Percentiles rank a stretch among this genome's conserved stretches.
These are phyloP conservation scores for Scomber colias DNA, from an alignment of 2,113 vertebrate species.

Conservation along the genomic window DNA sequence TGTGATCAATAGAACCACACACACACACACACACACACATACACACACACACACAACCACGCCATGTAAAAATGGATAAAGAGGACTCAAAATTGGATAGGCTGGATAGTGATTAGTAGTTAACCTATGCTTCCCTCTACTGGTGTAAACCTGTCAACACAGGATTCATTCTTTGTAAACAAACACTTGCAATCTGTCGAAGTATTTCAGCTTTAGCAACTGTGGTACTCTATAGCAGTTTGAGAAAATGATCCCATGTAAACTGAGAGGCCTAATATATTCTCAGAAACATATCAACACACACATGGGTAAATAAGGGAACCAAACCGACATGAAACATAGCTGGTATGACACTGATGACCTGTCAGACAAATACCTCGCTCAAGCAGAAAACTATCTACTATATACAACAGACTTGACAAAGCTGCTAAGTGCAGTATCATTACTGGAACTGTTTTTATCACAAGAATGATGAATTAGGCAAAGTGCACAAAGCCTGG, in stretches of 20 bases:
- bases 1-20: background rate
- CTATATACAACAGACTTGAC: slow-evolving; percentile 13
- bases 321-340: slow-evolving; percentile 30
- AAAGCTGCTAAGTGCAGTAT: slow-evolving; percentile 17
- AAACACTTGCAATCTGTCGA: background rate
- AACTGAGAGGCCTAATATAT: slow-evolving; percentile 36
- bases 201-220: background rate
- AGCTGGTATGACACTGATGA: slow-evolving; percentile 40
- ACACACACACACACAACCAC: no score
- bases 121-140: slow-evolving; percentile 63
- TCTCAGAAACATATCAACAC: slow-evolving; percentile 41
- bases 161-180: background rate
- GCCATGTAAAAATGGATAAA: no score
- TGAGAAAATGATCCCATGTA: slow-evolving; percentile 45
- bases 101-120: background rate
- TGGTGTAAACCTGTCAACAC: slow-evolving; percentile 24
- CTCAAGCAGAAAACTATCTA: slow-evolving; percentile 36
- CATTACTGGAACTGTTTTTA: slow-evolving; percentile 23
- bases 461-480: background rate
- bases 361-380: slow-evolving; percentile 32
- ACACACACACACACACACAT: no score
- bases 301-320: slow-evolving; percentile 31
- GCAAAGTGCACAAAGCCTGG: background rate
- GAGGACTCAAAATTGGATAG: background rate
- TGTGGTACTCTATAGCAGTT: background rate